Percentiles rank a stretch among this genome's conserved stretches.
Conservation (phyloP, 2,888 invertebrate species). For the Lasius fuliginosus region DNA sequence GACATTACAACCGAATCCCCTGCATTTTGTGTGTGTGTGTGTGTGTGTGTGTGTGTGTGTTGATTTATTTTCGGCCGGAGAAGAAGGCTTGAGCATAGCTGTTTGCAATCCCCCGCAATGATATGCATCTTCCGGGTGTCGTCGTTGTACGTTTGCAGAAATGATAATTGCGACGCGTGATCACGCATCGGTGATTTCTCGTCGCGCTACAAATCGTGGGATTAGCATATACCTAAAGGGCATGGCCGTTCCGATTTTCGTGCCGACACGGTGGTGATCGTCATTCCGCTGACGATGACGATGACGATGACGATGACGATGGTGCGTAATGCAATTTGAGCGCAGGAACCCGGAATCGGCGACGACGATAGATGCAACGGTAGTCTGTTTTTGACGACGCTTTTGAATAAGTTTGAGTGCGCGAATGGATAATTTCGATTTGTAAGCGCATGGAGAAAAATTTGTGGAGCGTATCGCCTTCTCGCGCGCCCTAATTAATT, state of each 20-base stretch:
- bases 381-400: slow-evolving; percentile 66
- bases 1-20: slow-evolving; percentile 23
- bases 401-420: slow-evolving; percentile 79
- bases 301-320: background rate
- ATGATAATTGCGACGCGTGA: slow-evolving; percentile 46
- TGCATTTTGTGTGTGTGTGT: background rate
- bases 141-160: slow-evolving; percentile 17
- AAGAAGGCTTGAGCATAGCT: background rate
- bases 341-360: slow-evolving; percentile 42
- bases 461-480: background rate
- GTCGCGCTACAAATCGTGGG: slow-evolving; percentile 65
- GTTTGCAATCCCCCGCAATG: slow-evolving; percentile 5
- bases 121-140: slow-evolving; percentile 39
- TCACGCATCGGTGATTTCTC: slow-evolving; percentile 48
- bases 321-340: slow-evolving; percentile 71
- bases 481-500: background rate
- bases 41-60: background rate
- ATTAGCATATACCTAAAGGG: slow-evolving; percentile 68
- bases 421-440: slow-evolving; percentile 28
- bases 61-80: slow-evolving; percentile 29
- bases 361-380: background rate
- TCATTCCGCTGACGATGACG: slow-evolving; percentile 30
- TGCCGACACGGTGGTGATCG: slow-evolving; percentile 30
- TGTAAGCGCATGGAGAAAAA: background rate
- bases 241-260: slow-evolving; percentile 67